Evolutionary conservation across 2,888 invertebrate species (phyloP).

Genomic region (Cheilosia impressa): DNA sequence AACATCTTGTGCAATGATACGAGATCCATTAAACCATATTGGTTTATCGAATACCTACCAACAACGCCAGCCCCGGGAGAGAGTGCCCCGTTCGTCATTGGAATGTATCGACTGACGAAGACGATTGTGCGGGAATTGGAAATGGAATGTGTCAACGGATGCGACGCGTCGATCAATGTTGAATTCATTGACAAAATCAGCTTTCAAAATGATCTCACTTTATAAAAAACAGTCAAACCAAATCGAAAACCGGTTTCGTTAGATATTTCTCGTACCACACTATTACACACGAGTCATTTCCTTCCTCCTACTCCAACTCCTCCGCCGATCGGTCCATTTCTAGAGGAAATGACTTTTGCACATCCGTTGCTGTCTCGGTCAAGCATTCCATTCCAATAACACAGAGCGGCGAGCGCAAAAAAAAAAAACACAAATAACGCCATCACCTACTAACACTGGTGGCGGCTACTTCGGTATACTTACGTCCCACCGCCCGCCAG

Average conservation of each 20-base stretch:
- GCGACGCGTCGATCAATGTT: slow-evolving; percentile 76
- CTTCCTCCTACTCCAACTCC: slow-evolving; percentile 29
- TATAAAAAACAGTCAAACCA: slow-evolving; percentile 84
- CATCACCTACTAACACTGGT: slow-evolving; percentile 59
- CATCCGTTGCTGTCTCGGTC: slow-evolving; percentile 57
- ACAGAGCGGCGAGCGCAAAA: not conserved
- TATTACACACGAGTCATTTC: slow-evolving; percentile 44
- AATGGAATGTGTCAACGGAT: slow-evolving; percentile 69
- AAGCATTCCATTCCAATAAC: slow-evolving; percentile 54
- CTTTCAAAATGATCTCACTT: slow-evolving; percentile 85
- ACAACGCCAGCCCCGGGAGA: slow-evolving; percentile 14
- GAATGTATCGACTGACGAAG: slow-evolving; percentile 43
- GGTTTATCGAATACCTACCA: slow-evolving; percentile 5
- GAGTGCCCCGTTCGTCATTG: slow-evolving; percentile 54
- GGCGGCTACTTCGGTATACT: slow-evolving; percentile 19
- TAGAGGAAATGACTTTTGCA: slow-evolving; percentile 61
- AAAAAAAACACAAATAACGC: slow-evolving; percentile 28
- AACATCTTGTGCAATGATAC: slow-evolving; percentile 64
- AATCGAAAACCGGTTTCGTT: slow-evolving; percentile 85
- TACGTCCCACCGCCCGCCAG: slow-evolving; percentile 27
- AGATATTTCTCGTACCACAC: slow-evolving; percentile 74
- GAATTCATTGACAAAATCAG: slow-evolving; percentile 84
- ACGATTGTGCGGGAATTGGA: slow-evolving; percentile 36
- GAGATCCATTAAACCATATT: slow-evolving; percentile 22
- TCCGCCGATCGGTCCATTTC: slow-evolving; percentile 13